Conservation (phyloP, 2,797 vertebrate species). For the Momotus momota region DNA sequence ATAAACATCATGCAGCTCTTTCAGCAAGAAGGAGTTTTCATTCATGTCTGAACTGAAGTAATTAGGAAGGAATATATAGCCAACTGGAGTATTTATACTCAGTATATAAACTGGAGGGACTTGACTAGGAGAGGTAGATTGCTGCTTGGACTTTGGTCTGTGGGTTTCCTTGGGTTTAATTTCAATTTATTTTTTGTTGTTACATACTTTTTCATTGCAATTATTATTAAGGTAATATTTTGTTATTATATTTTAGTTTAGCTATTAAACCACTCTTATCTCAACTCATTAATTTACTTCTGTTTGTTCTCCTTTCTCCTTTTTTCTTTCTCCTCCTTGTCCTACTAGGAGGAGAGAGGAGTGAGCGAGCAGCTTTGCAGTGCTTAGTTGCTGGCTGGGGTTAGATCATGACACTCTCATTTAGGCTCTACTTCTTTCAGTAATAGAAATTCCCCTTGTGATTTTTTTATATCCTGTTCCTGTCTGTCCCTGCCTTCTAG, state of each 20-base stretch:
- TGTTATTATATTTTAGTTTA: not conserved
- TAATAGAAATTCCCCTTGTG: too few relatives aligned
- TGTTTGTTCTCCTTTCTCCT: too few relatives aligned
- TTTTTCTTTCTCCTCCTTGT: too few relatives aligned
- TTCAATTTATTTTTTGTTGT: not conserved
- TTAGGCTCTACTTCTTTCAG: too few relatives aligned
- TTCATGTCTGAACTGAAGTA: not conserved
- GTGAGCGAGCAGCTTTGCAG: too few relatives aligned
- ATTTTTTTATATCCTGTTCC: too few relatives aligned
- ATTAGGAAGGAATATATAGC: not conserved
- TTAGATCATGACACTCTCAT: too few relatives aligned
- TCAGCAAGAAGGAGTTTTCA: not conserved
- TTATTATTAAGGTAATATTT: not conserved
- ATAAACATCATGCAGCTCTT: not conserved
- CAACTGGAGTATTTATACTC: not conserved
- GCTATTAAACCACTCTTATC: too few relatives aligned
- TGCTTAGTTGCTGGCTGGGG: too few relatives aligned
- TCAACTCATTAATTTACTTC: too few relatives aligned
- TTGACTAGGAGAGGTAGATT: not conserved
- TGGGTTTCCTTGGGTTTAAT: not conserved
- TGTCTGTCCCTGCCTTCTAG: too few relatives aligned
- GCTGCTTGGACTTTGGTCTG: not conserved
- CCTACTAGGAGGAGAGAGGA: too few relatives aligned
- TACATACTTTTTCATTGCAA: not conserved
- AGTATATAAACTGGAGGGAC: not conserved